A percentile compares a stretch with the other conserved stretches of the same genome.
These are phyloP conservation scores for Australoheros facetus DNA, from an alignment of 2,797 vertebrate genomes.

Conservation along the genomic window DNA sequence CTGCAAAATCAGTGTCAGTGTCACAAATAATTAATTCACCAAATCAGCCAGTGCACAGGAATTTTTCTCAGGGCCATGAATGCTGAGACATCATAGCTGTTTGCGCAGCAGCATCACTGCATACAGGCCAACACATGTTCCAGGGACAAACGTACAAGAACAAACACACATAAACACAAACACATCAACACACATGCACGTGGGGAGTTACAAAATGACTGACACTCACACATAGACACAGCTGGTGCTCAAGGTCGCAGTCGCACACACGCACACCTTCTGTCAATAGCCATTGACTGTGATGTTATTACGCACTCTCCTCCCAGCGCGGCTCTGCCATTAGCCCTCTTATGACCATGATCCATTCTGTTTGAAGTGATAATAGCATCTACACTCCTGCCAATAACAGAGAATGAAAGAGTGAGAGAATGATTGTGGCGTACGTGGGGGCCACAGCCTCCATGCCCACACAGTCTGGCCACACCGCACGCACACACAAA, in stretches of 20 bases:
- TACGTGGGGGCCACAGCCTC: constrained; percentile 55
- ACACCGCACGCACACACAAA: constrained; percentile 34
- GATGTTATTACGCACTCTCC: constrained; percentile 76
- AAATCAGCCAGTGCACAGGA: constrained; percentile 6
- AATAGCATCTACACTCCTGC: constrained; percentile 68
- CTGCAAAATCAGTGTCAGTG: neutral
- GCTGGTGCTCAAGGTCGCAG: constrained; percentile 37
- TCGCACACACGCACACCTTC: constrained; percentile 48
- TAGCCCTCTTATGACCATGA: constrained; percentile 76
- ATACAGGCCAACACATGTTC: constrained; percentile 14
- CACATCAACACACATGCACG: constrained; percentile 3
- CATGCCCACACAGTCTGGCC: constrained; percentile 62
- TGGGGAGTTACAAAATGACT: constrained; percentile 35
- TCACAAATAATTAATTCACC: constrained; percentile 7
- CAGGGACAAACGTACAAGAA: constrained; percentile 15
- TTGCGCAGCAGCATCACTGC: constrained; percentile 3
- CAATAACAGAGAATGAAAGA: constrained; percentile 60
- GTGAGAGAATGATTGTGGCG: constrained; percentile 60
- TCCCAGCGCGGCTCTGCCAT: constrained; percentile 62
- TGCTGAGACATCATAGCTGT: constrained; percentile 16
- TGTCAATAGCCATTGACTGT: constrained; percentile 76
- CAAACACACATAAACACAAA: constrained; percentile 19
- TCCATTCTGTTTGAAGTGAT: constrained; percentile 80
- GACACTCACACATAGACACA: constrained; percentile 42
- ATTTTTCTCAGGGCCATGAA: constrained; percentile 1